Conservation (phyloP, 2,113 vertebrate species). For the Oryzias curvinotus region DNA sequence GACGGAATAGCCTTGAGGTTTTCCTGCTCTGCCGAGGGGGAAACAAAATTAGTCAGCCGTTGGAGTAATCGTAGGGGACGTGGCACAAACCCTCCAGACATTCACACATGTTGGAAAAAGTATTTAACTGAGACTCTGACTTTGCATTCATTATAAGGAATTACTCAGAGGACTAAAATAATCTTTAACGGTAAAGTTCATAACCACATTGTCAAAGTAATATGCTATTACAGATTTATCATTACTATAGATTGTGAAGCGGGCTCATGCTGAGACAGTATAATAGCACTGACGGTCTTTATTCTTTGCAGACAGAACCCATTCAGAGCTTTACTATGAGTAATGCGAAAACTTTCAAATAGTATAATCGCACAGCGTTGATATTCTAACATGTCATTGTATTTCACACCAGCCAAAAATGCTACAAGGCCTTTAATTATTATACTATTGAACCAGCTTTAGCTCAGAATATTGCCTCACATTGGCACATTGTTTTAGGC, state of each 20-base stretch:
- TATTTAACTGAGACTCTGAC: conserved; percentile 11
- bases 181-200: conserved; percentile 23
- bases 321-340: background rate
- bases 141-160: conserved; percentile 7
- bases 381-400: background rate
- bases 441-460: background rate
- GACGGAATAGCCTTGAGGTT: conserved; percentile 17
- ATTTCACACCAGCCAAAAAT: background rate
- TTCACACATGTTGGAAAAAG: background rate
- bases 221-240: conserved; percentile 31
- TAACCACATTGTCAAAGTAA: conserved; percentile 47
- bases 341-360: background rate
- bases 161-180: conserved; percentile 17
- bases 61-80: conserved; percentile 20
- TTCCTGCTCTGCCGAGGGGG: conserved; percentile 23
- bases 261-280: background rate
- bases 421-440: background rate
- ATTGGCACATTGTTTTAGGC: background rate
- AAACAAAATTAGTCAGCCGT: conserved; percentile 6
- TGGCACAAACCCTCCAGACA: conserved; percentile 19
- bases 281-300: conserved; percentile 25
- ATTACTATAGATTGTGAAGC: conserved; percentile 21
- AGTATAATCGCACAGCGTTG: background rate
- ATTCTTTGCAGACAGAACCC: conserved; percentile 32
- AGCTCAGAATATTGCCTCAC: background rate